A percentile compares a stretch with the other conserved stretches of the same genome.
phyloP scores from a whole-genome alignment of 2,113 vertebrate species.

The Malurus alboscapulatus region DNA sequence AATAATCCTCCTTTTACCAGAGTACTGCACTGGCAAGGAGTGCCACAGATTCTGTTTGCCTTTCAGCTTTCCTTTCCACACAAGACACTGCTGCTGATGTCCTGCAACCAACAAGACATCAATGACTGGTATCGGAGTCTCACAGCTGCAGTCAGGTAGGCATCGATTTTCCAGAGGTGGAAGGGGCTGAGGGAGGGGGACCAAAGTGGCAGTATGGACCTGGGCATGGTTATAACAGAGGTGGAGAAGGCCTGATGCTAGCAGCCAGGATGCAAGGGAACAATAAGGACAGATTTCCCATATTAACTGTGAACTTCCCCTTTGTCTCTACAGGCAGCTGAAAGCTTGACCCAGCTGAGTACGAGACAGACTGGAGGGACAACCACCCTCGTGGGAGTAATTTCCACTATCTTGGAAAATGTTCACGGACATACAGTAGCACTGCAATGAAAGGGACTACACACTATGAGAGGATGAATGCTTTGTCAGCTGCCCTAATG shows the following conservation, averaged over 20 bases:
- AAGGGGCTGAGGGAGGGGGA: neutral
- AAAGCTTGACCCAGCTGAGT: slow-evolving; percentile 16
- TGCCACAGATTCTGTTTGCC: neutral
- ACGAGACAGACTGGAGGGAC: neutral
- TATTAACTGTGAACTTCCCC: neutral
- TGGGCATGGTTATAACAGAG: neutral
- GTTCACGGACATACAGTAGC: neutral
- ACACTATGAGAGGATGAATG: neutral
- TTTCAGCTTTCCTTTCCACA: slow-evolving; percentile 86
- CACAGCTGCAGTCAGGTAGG: slow-evolving; percentile 79
- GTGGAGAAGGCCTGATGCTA: neutral
- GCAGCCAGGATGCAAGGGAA: neutral
- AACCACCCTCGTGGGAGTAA: accelerated
- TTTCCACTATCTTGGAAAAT: neutral
- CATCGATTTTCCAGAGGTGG: neutral
- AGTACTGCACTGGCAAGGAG: neutral
- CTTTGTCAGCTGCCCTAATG: neutral
- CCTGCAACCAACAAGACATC: slow-evolving; percentile 85
- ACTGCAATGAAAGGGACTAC: neutral
- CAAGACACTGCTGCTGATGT: slow-evolving; percentile 91
- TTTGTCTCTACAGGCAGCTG: slow-evolving; percentile 70
- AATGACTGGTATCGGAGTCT: slow-evolving; percentile 85
- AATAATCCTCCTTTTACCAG: neutral
- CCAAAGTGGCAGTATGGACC: neutral
- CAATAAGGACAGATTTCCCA: neutral